Evolutionary conservation across 2,888 invertebrate species (phyloP).

Genomic region (Eupithecia abbreviata): DNA sequence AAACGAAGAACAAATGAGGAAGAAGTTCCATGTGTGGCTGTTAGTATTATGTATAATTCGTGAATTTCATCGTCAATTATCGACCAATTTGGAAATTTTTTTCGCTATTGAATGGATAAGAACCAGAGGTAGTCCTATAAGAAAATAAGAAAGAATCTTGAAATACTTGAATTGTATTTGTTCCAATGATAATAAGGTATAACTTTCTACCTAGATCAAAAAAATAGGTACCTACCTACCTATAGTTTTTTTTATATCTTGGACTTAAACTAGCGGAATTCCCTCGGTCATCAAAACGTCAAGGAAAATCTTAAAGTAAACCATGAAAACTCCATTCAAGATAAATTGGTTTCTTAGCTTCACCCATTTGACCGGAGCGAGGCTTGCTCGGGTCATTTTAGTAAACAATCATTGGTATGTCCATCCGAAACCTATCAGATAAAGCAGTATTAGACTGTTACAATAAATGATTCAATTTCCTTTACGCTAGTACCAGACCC

Average conservation of each 20-base stretch:
- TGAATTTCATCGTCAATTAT: no score
- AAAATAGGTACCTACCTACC: no score
- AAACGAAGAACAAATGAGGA: no score
- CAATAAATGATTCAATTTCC: constrained; percentile 83
- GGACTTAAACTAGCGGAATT: not conserved
- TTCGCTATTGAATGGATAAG: no score
- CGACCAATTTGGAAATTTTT: no score
- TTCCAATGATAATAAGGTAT: no score
- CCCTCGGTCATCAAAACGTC: not conserved
- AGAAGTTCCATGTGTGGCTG: no score
- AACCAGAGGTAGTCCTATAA: no score
- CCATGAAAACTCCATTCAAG: constrained; percentile 2
- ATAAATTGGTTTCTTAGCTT: constrained; percentile 18
- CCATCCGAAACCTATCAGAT: constrained; percentile 77
- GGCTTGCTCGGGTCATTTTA: constrained; percentile 59
- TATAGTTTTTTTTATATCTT: not conserved
- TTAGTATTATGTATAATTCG: no score
- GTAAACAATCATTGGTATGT: constrained; percentile 72
- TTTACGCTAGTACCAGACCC: constrained; percentile 80
- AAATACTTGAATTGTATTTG: no score
- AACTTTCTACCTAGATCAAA: no score
- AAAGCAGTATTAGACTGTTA: constrained; percentile 77
- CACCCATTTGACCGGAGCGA: constrained; percentile 24
- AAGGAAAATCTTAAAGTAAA: not conserved
- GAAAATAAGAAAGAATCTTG: no score